Percentiles rank a stretch among this genome's conserved stretches.
Conservation (phyloP, 2,113 vertebrate genomes). For the Anolis carolinensis region DNA sequence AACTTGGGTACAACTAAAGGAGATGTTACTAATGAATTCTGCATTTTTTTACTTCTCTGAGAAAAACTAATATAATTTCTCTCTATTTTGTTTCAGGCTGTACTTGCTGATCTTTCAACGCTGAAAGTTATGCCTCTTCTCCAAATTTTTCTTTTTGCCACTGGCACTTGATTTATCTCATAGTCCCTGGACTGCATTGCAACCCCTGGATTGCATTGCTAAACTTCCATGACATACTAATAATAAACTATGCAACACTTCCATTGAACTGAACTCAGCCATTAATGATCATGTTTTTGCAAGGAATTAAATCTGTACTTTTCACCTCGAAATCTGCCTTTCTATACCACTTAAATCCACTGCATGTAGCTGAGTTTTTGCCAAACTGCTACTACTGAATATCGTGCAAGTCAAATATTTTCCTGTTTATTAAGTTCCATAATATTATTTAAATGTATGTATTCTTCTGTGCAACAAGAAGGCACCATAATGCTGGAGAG, state of each 20-base stretch:
- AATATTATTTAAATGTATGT: slow-evolving; percentile 62
- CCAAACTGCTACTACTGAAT: slow-evolving; percentile 40
- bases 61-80: slow-evolving; percentile 58
- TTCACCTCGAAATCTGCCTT: slow-evolving; percentile 55
- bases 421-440: slow-evolving; percentile 4
- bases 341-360: slow-evolving; percentile 28
- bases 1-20: slow-evolving; percentile 18
- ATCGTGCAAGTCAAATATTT: slow-evolving; percentile 36
- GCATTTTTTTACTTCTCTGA: slow-evolving; percentile 45
- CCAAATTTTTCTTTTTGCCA: slow-evolving; percentile 96
- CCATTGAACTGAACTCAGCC: slow-evolving; percentile 76
- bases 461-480: slow-evolving; percentile 54
- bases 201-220: slow-evolving; percentile 41
- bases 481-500: slow-evolving; percentile 42
- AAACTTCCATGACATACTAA: slow-evolving; percentile 65
- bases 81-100: slow-evolving; percentile 82
- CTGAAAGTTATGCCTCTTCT: slow-evolving; percentile 98
- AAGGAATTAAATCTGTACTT: slow-evolving; percentile 56
- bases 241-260: slow-evolving; percentile 78
- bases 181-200: slow-evolving; percentile 40
- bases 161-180: slow-evolving; percentile 80
- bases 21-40: neutral
- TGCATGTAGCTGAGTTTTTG: slow-evolving; percentile 66
- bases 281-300: slow-evolving; percentile 63
- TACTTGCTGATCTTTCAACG: slow-evolving; percentile 97